Base-by-base conservation (phyloP, 2,113 vertebrate genomes). In the Saccopteryx leptura region DNA sequence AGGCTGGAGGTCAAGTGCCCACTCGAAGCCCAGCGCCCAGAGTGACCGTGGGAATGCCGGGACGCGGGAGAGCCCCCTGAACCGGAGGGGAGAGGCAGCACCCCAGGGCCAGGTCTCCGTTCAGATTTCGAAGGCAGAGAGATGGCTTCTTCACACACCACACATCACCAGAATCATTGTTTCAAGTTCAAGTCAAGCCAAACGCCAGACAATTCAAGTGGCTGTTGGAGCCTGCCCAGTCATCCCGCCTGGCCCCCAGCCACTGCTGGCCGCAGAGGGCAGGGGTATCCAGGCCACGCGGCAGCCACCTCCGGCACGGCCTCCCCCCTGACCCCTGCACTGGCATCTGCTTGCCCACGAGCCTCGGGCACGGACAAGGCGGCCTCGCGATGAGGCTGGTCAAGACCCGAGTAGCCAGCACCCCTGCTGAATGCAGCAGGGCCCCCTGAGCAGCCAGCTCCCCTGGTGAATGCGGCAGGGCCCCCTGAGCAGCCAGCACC, bases 81-180 rank as follows among this genome's bases (percentile, higher is more conserved):
- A 9, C 5, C 0, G 2, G 26, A 7, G 76, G 63, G 33, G 94
- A 88, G 23, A 60, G 95, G 86, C 95, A 93, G 81, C 74, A 63
- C n/a, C 68, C 61, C 0, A 92, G 94, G 96, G 96, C 65, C 54
- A 93, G 90, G 11, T 19, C 66, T 80, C 68, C 8, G 18, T 1
- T 79, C 95, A 97, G 94, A 94, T 79, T 87, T 91, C 97, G 96
- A 96, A 96, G 90, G 61, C 93, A 95, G 96, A 97, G 50, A 60
- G 39, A 39, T 14, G 31, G 69, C 0, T 83, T 83, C 94, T 87
- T 15, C 2, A 9, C 26, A 19, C 81, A 83, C 94, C 60, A 39
- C 85, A 33, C 28, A 81, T 92, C 95, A 96, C 94, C 87, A 5
- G 54, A 93, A 96, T 39, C 9, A 2, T 88, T 23, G 72, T 90